Conservation (phyloP, 2,888 invertebrate genomes). For the Atrina japonica region DNA sequence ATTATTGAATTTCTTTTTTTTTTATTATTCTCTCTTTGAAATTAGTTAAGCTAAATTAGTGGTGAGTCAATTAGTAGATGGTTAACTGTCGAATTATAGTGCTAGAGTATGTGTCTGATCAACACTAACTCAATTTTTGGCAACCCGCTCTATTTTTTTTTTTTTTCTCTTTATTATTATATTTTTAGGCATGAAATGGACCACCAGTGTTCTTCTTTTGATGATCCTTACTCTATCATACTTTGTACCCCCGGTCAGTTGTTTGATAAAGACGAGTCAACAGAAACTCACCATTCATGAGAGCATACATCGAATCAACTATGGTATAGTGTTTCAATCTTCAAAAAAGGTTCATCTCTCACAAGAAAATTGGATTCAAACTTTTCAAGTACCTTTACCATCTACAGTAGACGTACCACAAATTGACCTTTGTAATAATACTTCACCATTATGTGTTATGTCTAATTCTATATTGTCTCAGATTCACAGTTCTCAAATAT, state of each 20-base stretch:
- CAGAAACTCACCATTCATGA: neutral
- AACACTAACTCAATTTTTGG: slow-evolving; percentile 3
- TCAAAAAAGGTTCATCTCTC: neutral
- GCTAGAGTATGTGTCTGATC: neutral
- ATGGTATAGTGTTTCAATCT: slow-evolving; percentile 28
- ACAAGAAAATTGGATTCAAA: slow-evolving; percentile 30
- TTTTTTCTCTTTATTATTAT: neutral
- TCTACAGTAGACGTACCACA: neutral
- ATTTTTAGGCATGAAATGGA: slow-evolving; percentile 9
- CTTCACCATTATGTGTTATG: neutral
- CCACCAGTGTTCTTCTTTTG: neutral
- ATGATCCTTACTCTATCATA: neutral
- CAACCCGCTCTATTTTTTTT: slow-evolving; percentile 8
- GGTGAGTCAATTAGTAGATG: neutral
- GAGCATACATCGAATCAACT: slow-evolving; percentile 34
- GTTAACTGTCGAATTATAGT: neutral
- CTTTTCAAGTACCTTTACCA: slow-evolving; percentile 23
- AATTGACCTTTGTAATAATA: neutral
- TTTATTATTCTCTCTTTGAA: no score
- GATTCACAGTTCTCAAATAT: neutral
- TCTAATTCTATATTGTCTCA: slow-evolving; percentile 5
- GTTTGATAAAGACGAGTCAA: neutral
- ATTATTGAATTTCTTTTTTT: neutral
- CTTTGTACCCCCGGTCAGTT: neutral
- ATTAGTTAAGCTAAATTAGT: neutral